Evolutionary conservation across 2,888 invertebrate species (phyloP).

Genomic region (Cheilosia urbana): DNA sequence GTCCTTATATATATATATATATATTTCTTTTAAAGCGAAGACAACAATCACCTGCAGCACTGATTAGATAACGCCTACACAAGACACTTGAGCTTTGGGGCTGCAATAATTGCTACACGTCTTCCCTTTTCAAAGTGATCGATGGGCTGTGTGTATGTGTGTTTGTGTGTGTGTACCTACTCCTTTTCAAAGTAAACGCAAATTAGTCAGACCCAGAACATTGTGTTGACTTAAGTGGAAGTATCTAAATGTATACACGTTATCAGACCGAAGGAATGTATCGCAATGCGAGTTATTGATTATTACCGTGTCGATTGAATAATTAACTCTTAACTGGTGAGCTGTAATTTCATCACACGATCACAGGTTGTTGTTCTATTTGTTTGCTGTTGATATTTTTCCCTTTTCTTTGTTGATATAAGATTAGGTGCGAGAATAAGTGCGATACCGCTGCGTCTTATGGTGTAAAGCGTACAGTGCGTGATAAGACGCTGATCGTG

Average conservation of each 20-base stretch:
- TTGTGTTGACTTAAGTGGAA: conserved; percentile 10
- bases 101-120: conserved; percentile 10
- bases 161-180: conserved; percentile 1
- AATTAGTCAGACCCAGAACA: conserved; percentile 1
- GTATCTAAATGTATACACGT: not conserved
- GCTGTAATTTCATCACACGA: conserved; percentile 37
- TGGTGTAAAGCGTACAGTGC: not conserved
- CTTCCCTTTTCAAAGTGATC: conserved; percentile 9
- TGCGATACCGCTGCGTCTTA: conserved; percentile 7
- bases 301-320: conserved; percentile 34
- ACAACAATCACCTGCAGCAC: conserved; percentile 28
- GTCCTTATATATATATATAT: not conserved
- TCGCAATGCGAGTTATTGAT: conserved; percentile 34
- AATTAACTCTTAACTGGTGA: conserved; percentile 36
- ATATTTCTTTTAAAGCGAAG: not conserved
- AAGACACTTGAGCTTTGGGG: conserved; percentile 24
- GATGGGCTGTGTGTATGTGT: conserved; percentile 3
- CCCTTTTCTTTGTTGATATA: conserved; percentile 19
- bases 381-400: conserved; percentile 10
- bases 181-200: conserved; percentile 20
- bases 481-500: conserved; percentile 42
- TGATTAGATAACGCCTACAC: conserved; percentile 46
- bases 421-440: conserved; percentile 14
- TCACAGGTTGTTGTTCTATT: conserved; percentile 31
- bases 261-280: conserved; percentile 19